Evolutionary conservation across 2,888 invertebrate species (phyloP).

Genomic region (Phyllotreta striolata): DNA sequence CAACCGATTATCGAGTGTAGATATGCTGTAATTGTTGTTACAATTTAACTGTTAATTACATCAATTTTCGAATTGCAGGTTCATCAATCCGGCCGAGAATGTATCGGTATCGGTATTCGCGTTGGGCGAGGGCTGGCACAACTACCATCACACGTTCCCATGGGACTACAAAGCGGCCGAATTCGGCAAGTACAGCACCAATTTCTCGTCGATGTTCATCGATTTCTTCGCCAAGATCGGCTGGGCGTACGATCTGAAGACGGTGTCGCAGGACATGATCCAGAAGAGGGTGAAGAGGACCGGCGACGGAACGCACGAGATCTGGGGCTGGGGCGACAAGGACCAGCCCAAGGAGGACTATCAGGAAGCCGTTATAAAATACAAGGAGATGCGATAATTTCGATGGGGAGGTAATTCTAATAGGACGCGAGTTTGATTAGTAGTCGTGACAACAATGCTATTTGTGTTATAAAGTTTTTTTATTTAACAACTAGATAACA

Average conservation of each 20-base stretch:
- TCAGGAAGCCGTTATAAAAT: conserved; percentile 52
- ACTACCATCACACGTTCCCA: conserved; percentile 80
- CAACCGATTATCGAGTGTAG: background rate
- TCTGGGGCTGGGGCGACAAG: conserved; percentile 83
- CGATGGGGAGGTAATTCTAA: background rate
- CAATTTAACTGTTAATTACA: background rate
- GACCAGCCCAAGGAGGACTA: conserved; percentile 64
- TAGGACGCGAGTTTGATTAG: background rate
- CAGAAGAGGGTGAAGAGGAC: conserved; percentile 65
- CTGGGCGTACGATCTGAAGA: conserved; percentile 82
- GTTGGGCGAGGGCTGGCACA: conserved; percentile 86
- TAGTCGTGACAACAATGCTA: conserved; percentile 6
- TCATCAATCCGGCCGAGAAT: conserved; percentile 77
- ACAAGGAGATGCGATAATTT: conserved; percentile 46
- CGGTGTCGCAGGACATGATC: conserved; percentile 67
- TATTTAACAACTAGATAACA: no score
- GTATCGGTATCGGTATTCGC: conserved; percentile 77
- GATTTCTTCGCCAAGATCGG: conserved; percentile 81
- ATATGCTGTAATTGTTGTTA: background rate
- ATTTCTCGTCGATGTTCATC: conserved; percentile 82
- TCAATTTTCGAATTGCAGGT: conserved; percentile 60
- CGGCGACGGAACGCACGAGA: conserved; percentile 68
- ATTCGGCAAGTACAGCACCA: conserved; percentile 59
- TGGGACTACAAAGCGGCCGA: conserved; percentile 68
- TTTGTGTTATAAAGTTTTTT: background rate